A percentile compares a stretch with the other conserved stretches of the same genome.
Conservation (phyloP, 1,140 invertebrate genomes). For the Pogonomyrmex californicus region DNA sequence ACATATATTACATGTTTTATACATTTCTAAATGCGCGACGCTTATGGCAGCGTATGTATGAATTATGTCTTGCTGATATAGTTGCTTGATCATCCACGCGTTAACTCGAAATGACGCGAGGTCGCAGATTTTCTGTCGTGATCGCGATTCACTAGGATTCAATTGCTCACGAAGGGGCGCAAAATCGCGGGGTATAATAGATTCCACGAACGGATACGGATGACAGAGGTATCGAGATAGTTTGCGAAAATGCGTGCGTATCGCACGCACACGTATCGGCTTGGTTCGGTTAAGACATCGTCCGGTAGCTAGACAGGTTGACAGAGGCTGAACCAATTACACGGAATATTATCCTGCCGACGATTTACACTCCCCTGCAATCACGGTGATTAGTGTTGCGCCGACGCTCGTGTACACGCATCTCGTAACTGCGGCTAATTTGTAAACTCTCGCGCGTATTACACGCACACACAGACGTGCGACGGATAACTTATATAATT, state of each 20-base stretch:
- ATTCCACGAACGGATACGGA: conserved; percentile 75
- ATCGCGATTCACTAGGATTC: conserved; percentile 56
- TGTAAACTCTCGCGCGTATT: conserved; percentile 77
- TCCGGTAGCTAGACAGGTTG: conserved; percentile 82
- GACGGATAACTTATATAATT: conserved; percentile 70
- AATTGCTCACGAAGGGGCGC: conserved; percentile 24
- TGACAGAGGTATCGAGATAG: conserved; percentile 69
- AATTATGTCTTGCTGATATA: conserved; percentile 45
- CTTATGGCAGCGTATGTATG: not conserved
- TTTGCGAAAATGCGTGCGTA: conserved; percentile 77
- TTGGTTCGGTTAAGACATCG: conserved; percentile 82
- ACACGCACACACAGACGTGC: conserved; percentile 24
- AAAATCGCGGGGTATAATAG: conserved; percentile 67
- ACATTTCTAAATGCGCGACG: conserved; percentile 17
- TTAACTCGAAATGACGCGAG: conserved; percentile 39
- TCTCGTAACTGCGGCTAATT: conserved; percentile 81
- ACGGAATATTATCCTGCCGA: conserved; percentile 83
- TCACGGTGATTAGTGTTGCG: conserved; percentile 84
- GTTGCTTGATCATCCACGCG: conserved; percentile 42
- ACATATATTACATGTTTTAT: conserved; percentile 36
- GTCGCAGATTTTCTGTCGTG: conserved; percentile 26
- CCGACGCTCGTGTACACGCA: conserved; percentile 80
- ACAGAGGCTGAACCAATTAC: conserved; percentile 85
- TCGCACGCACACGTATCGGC: conserved; percentile 68
- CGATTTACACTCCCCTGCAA: conserved; percentile 82